phyloP scores from a whole-genome alignment of 2,797 vertebrate genomes.

The Esox masquinongy region DNA sequence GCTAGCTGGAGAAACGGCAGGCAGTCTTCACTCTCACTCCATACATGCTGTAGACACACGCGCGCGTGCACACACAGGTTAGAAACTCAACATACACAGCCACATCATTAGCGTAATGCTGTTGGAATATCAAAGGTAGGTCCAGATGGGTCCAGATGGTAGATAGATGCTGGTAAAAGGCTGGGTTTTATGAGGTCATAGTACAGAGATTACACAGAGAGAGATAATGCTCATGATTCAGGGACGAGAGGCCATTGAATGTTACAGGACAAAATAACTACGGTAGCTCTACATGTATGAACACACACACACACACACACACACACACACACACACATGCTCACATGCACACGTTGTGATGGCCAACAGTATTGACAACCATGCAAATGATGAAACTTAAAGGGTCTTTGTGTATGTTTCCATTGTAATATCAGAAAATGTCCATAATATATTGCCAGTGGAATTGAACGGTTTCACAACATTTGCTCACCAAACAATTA shows the following conservation, averaged over 20 bases:
- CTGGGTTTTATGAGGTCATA: constrained; percentile 25
- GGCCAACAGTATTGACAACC: too few relatives aligned
- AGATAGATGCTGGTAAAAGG: not conserved
- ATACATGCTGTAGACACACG: constrained; percentile 84
- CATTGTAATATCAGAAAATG: too few relatives aligned
- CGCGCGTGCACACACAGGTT: constrained; percentile 21
- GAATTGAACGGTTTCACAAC: too few relatives aligned
- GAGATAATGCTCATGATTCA: constrained; percentile 24
- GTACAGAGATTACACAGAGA: constrained; percentile 15
- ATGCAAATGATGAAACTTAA: too few relatives aligned
- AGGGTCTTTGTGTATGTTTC: too few relatives aligned
- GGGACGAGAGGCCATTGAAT: constrained; percentile 7
- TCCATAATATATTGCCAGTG: too few relatives aligned
- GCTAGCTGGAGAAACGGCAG: constrained; percentile 95
- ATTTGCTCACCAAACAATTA: too few relatives aligned
- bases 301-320: not conserved
- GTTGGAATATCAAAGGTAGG: not conserved
- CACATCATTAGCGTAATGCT: not conserved
- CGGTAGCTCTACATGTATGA: not conserved
- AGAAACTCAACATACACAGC: constrained; percentile 9
- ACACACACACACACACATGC: not conserved
- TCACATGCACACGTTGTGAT: not conserved
- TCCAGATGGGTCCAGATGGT: not conserved
- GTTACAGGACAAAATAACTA: not conserved
- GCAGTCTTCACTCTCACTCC: constrained; percentile 99